These are phyloP conservation scores for Calameuta filiformis DNA, from an alignment of 2,888 invertebrate species.

Conservation along the genomic window DNA sequence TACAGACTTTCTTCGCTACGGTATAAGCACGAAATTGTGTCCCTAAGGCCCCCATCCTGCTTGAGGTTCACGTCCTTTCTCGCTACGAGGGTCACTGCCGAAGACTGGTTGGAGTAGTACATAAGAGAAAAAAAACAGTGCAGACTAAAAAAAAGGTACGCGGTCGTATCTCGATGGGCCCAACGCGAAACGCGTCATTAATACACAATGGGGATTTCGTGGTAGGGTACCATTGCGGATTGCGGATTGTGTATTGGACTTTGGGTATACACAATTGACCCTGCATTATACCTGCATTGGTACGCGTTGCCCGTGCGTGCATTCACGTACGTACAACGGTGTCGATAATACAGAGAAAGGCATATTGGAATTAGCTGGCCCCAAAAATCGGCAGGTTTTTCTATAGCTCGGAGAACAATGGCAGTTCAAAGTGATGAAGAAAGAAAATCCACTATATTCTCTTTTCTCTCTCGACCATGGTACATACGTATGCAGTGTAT, in stretches of 20 bases:
- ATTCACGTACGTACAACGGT: neutral
- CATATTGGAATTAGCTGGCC: neutral
- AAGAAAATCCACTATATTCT: neutral
- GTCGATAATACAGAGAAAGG: neutral
- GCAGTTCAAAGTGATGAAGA: neutral
- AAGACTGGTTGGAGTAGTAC: neutral
- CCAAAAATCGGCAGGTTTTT: neutral
- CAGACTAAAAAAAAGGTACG: neutral
- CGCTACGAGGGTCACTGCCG: neutral
- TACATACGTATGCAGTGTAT: neutral
- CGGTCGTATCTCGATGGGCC: neutral
- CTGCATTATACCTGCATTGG: neutral
- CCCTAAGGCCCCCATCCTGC: neutral
- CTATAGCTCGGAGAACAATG: neutral
- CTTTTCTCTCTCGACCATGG: neutral
- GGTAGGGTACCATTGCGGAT: neutral
- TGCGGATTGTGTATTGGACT: neutral
- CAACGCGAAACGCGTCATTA: neutral
- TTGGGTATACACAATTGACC: neutral
- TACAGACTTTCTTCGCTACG: neutral
- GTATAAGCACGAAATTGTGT: neutral
- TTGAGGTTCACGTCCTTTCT: neutral
- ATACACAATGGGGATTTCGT: neutral
- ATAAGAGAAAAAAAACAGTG: neutral
- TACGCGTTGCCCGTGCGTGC: neutral